These are phyloP conservation scores for Ammodytes marinus DNA, from an alignment of 2,113 vertebrate genomes.

Conservation along the genomic window DNA sequence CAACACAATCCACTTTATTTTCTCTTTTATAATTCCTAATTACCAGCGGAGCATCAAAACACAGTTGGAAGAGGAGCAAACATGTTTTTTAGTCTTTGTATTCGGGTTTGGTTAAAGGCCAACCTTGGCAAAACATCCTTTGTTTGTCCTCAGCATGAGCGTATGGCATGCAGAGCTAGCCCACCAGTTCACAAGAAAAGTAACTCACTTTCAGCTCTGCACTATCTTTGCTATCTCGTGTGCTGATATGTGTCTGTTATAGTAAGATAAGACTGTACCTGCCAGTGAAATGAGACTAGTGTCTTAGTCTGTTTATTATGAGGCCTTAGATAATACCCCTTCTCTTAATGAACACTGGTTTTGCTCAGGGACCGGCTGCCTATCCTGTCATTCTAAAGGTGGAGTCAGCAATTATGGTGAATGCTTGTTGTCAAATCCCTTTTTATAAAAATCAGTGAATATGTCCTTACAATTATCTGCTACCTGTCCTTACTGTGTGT, in stretches of 20 bases:
- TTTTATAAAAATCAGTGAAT: too few species aligned
- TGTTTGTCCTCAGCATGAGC: conserved; percentile 46
- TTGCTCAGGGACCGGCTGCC: conserved; percentile 11
- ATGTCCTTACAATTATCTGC: too few species aligned
- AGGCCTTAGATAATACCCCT: conserved; percentile 43
- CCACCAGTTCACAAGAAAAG: conserved; percentile 12
- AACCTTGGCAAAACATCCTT: conserved; percentile 37
- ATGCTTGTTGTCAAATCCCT: too few species aligned
- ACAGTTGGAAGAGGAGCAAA: background rate
- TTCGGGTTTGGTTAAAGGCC: conserved; percentile 37
- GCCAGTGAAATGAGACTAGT: conserved; percentile 34
- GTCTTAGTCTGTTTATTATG: conserved; percentile 46
- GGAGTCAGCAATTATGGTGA: too few species aligned
- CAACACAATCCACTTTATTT: background rate
- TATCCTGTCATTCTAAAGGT: conserved; percentile 28
- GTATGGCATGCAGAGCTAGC: conserved; percentile 21
- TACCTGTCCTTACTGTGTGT: too few species aligned
- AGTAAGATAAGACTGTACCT: conserved; percentile 64
- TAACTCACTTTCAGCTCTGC: conserved; percentile 42
- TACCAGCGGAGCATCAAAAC: conserved; percentile 8
- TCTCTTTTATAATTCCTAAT: background rate
- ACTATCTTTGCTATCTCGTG: conserved; percentile 30
- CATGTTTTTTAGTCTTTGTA: conserved; percentile 26
- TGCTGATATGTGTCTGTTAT: conserved; percentile 50
- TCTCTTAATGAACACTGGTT: conserved; percentile 50